Evolutionary conservation across 2,888 invertebrate species (phyloP).

Genomic region (Cerastoderma edule): DNA sequence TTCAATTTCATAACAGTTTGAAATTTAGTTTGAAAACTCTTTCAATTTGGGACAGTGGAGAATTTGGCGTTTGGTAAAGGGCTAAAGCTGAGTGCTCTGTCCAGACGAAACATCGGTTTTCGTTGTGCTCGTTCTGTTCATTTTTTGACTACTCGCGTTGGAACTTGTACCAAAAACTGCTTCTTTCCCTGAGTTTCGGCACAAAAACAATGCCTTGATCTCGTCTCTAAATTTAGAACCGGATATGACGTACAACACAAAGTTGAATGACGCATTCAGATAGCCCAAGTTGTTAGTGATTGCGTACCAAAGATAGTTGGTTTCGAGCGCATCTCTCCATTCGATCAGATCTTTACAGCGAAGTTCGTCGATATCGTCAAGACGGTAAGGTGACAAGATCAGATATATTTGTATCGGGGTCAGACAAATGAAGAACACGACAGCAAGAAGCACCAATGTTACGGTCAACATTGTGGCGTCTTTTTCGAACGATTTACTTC

Average conservation of each 20-base stretch:
- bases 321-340: slow-evolving; percentile 28
- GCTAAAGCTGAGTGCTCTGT: no score
- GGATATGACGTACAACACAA: slow-evolving; percentile 70
- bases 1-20: no score
- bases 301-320: slow-evolving; percentile 51
- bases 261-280: slow-evolving; percentile 69
- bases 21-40: no score
- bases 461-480: slow-evolving; percentile 30
- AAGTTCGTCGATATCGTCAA: slow-evolving; percentile 18
- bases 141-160: slow-evolving; percentile 16
- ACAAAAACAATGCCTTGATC: slow-evolving; percentile 54
- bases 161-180: slow-evolving; percentile 45
- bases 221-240: slow-evolving; percentile 70
- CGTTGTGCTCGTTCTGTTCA: no score
- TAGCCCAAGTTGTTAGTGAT: slow-evolving; percentile 65
- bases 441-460: slow-evolving; percentile 40
- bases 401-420: slow-evolving; percentile 47
- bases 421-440: slow-evolving; percentile 46
- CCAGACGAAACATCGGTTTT: no score
- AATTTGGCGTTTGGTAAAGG: no score
- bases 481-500: slow-evolving; percentile 8
- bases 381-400: slow-evolving; percentile 35
- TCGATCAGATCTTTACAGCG: slow-evolving; percentile 31
- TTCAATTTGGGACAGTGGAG: no score
- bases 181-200: slow-evolving; percentile 25